phyloP scores from a whole-genome alignment of 2,888 invertebrate species.

The Orthosia gracilis region DNA sequence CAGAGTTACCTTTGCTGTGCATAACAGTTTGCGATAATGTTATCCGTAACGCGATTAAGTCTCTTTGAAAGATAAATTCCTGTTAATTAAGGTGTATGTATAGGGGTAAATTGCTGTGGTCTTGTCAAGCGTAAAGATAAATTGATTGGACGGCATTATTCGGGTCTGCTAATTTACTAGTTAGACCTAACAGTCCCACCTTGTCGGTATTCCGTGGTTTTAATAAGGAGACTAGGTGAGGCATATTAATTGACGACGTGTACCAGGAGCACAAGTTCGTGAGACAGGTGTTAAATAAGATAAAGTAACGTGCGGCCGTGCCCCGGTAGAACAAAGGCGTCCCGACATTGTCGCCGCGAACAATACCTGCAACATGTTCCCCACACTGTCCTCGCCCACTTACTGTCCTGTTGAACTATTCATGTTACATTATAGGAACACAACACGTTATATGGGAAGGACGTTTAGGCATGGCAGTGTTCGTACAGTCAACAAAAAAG shows the following conservation, averaged over 20 bases:
- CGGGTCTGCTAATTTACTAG: conserved; percentile 54
- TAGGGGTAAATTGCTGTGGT: conserved; percentile 72
- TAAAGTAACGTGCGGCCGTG: conserved; percentile 81
- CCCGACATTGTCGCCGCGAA: conserved; percentile 79
- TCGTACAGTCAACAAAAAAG: conserved; percentile 2
- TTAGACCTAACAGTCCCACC: conserved; percentile 59
- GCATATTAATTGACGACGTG: conserved; percentile 82
- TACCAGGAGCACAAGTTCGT: conserved; percentile 83
- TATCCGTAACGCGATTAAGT: conserved; percentile 68
- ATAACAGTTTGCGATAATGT: conserved; percentile 64
- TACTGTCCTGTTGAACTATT: conserved; percentile 71
- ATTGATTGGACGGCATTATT: conserved; percentile 70
- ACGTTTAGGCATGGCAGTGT: not conserved
- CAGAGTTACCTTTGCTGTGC: conserved; percentile 50
- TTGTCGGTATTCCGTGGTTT: conserved; percentile 69
- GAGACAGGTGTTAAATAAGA: conserved; percentile 85
- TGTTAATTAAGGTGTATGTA: conserved; percentile 71
- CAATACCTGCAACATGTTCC: conserved; percentile 78
- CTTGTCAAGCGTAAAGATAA: conserved; percentile 68
- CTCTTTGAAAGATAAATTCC: conserved; percentile 71
- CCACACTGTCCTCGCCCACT: conserved; percentile 73
- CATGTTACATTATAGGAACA: conserved; percentile 53
- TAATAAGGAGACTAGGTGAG: conserved; percentile 71
- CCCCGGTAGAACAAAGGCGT: conserved; percentile 85
- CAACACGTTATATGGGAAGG: conserved; percentile 13